A percentile compares a stretch with the other conserved stretches of the same genome.
Conservation (phyloP, 2,888 invertebrate genomes). For the Synergus gifuensis region DNA sequence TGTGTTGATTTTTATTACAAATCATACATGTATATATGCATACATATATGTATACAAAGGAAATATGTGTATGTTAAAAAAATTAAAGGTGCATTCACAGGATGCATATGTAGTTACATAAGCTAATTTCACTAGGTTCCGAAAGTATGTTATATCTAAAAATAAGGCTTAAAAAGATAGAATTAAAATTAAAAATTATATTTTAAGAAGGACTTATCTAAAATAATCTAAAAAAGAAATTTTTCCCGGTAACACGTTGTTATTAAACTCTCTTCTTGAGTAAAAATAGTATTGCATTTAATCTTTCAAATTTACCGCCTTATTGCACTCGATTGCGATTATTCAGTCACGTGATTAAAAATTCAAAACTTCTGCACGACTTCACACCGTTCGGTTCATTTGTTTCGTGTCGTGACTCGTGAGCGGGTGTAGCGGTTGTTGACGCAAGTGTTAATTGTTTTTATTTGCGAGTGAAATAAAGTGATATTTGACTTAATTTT, state of each 20-base stretch:
- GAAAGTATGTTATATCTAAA: not conserved
- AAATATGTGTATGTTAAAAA: not conserved
- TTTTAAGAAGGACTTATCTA: not conserved
- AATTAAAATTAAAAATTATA: too few relatives aligned
- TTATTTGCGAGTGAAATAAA: not conserved
- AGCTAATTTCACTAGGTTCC: not conserved
- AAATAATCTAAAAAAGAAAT: too few relatives aligned
- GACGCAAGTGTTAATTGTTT: not conserved
- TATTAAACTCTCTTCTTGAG: not conserved
- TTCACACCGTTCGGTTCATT: not conserved
- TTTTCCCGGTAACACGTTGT: too few relatives aligned
- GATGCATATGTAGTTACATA: not conserved
- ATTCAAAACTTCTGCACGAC: not conserved
- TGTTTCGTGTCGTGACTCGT: not conserved
- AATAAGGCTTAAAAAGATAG: too few relatives aligned
- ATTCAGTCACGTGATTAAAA: not conserved
- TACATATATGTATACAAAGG: too few relatives aligned
- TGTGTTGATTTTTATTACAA: not conserved
- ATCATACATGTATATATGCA: too few relatives aligned
- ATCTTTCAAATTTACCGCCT: not conserved
- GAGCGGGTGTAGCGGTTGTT: too few relatives aligned
- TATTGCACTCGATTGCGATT: not conserved
- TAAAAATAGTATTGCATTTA: not conserved
- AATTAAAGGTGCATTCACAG: not conserved
- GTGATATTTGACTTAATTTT: not conserved